Evolutionary conservation across 2,797 vertebrate genomes (phyloP).

Genomic region (Bothrops alternatus): DNA sequence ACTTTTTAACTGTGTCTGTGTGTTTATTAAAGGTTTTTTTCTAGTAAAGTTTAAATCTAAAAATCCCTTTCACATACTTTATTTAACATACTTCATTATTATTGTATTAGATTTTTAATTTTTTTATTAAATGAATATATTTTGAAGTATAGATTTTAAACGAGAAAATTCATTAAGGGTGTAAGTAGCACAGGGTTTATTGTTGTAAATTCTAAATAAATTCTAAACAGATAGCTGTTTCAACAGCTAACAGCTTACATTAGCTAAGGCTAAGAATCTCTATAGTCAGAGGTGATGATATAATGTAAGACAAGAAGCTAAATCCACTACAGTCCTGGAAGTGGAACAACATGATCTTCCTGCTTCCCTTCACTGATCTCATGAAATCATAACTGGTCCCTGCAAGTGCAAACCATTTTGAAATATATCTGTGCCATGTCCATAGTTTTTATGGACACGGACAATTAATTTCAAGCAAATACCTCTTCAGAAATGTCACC

Average conservation of each 20-base stretch:
- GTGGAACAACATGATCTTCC: neutral
- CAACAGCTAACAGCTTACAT: neutral
- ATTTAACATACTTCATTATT: neutral
- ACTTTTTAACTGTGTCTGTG: neutral
- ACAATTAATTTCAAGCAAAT: neutral
- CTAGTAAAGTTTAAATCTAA: neutral
- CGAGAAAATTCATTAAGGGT: neutral
- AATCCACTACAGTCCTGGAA: neutral
- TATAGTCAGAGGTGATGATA: neutral
- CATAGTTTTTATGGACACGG: neutral
- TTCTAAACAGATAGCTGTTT: too few relatives aligned
- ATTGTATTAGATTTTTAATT: neutral
- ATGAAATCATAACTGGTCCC: neutral
- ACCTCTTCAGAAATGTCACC: neutral
- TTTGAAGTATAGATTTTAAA: neutral
- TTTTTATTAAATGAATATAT: neutral
- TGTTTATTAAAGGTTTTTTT: neutral
- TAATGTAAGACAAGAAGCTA: neutral
- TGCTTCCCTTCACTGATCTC: neutral
- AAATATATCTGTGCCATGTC: neutral
- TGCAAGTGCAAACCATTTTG: neutral
- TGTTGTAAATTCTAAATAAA: neutral
- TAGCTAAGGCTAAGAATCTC: neutral
- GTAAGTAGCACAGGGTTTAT: neutral
- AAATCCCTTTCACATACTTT: neutral